phyloP scores from a whole-genome alignment of 2,113 vertebrate species.

The Symphodus melops region DNA sequence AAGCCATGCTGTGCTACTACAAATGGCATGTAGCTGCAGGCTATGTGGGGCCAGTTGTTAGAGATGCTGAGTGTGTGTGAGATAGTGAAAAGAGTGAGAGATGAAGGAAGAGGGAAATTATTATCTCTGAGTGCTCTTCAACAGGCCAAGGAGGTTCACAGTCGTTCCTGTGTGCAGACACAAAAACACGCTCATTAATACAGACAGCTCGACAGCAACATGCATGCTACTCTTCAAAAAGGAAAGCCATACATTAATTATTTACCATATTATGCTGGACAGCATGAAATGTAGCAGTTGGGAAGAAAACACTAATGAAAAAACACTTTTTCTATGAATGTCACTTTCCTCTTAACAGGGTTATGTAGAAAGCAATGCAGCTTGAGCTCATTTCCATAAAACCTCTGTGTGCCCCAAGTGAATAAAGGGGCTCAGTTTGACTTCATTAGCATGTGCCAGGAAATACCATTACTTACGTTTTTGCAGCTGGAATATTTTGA shows the following conservation, averaged over 20 bases:
- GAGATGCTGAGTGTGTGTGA: conserved; percentile 17
- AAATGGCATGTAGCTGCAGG: conserved; percentile 54
- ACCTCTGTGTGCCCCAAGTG: conserved; percentile 50
- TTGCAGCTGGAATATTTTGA: conserved; percentile 26
- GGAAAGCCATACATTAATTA: conserved; percentile 48
- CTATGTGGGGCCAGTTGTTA: conserved; percentile 34
- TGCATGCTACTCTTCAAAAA: conserved; percentile 46
- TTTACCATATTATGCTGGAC: conserved; percentile 32
- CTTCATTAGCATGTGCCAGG: conserved; percentile 69
- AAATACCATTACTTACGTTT: conserved; percentile 18
- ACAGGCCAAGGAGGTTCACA: conserved; percentile 47
- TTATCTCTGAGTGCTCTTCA: conserved; percentile 52
- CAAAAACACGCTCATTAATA: conserved; percentile 56
- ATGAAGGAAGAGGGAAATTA: conserved; percentile 20
- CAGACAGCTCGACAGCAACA: conserved; percentile 37
- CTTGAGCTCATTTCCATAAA: conserved; percentile 73
- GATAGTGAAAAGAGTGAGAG: conserved; percentile 8
- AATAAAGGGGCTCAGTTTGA: conserved; percentile 50
- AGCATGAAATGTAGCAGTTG: conserved; percentile 28
- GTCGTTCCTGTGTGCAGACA: conserved; percentile 23
- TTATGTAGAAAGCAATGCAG: conserved; percentile 40
- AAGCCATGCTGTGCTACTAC: conserved; percentile 10
- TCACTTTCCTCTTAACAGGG: conserved; percentile 38
- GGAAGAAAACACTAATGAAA: conserved; percentile 20
- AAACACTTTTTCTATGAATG: conserved; percentile 19